Conservation (phyloP, 2,888 invertebrate genomes). For the Holacanthella duospinosa region DNA sequence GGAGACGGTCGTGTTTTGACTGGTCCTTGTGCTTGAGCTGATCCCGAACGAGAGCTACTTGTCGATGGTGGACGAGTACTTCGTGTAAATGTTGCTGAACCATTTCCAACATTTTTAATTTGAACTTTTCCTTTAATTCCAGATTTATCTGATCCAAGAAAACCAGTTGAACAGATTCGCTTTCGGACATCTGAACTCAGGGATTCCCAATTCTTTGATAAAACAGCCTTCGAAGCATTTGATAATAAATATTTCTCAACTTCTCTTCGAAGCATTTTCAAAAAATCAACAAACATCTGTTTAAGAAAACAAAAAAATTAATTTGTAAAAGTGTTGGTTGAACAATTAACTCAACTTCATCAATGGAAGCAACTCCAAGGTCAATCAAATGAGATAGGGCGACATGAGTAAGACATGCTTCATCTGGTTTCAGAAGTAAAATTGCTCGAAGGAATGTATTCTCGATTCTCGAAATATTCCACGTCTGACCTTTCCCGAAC, state of each 20-base stretch:
- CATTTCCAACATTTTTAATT: not conserved
- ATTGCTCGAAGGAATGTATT: slow-evolving; percentile 62
- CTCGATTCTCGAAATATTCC: slow-evolving; percentile 58
- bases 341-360: too few relatives aligned
- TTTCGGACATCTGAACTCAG: slow-evolving; percentile 31
- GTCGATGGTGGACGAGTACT: not conserved
- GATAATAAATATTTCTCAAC: slow-evolving; percentile 61
- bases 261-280: slow-evolving; percentile 54
- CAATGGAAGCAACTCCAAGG: slow-evolving; percentile 36
- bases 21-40: slow-evolving; percentile 4
- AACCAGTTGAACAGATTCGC: slow-evolving; percentile 31
- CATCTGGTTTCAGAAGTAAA: slow-evolving; percentile 66
- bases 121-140: slow-evolving; percentile 25
- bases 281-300: slow-evolving; percentile 49
- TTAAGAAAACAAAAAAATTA: too few relatives aligned
- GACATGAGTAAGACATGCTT: slow-evolving; percentile 68
- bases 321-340: too few relatives aligned
- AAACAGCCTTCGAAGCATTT: slow-evolving; percentile 46
- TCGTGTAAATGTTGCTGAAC: not conserved
- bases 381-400: slow-evolving; percentile 43
- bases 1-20: slow-evolving; percentile 5
- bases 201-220: slow-evolving; percentile 34
- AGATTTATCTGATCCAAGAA: slow-evolving; percentile 33
- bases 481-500: slow-evolving; percentile 58
- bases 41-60: not conserved